Conservation (phyloP, 35 echinoderm and acorn worm genomes). For the Apostichopus japonicus region DNA sequence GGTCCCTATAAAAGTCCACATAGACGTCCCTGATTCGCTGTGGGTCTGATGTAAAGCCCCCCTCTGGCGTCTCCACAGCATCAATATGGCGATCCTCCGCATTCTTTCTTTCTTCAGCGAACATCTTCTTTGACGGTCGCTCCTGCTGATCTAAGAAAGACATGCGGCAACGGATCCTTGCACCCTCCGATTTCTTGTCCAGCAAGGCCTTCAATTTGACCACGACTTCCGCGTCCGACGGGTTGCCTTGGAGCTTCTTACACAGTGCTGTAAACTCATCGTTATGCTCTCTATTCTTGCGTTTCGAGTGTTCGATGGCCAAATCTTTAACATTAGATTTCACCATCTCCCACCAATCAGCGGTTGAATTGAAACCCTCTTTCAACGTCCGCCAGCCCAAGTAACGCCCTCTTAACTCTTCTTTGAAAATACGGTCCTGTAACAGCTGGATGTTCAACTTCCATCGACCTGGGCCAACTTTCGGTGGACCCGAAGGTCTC, state of each 20-base stretch:
- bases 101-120: not conserved
- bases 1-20: not conserved
- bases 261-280: not conserved
- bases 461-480: not conserved
- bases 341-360: not conserved
- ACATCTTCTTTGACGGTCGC: not conserved
- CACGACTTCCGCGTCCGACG: not conserved
- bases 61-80: not conserved
- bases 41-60: not conserved
- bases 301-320: not conserved
- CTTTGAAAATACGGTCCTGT: not conserved
- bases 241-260: not conserved
- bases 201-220: not conserved
- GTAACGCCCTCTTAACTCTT: not conserved
- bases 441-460: not conserved
- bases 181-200: not conserved
- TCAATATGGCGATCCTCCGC: not conserved
- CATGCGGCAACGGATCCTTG: not conserved
- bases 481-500: not conserved
- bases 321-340: not conserved
- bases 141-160: not conserved
- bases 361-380: not conserved
- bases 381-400: too few relatives aligned
- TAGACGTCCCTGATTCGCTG: not conserved
- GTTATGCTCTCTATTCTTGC: not conserved